These are phyloP conservation scores for Fundulus diaphanus DNA, from an alignment of 2,797 vertebrate genomes.

Conservation along the genomic window DNA sequence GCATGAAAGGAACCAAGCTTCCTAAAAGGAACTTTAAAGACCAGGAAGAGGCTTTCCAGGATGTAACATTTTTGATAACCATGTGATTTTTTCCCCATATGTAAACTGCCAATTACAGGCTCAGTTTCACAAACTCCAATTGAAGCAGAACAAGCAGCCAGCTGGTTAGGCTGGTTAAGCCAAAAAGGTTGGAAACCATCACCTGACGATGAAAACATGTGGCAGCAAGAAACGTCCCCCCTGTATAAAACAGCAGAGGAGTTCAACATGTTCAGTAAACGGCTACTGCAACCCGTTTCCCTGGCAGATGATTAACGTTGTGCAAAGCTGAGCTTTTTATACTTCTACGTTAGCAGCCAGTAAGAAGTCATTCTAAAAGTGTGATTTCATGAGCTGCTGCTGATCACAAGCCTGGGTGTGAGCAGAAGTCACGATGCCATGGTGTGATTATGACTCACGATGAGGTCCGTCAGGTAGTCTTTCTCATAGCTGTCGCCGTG, in stretches of 20 bases:
- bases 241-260: neutral
- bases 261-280: neutral
- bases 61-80: too few species aligned
- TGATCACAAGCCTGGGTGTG: neutral
- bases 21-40: neutral
- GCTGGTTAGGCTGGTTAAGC: conserved; percentile 12
- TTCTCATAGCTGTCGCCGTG: conserved; percentile 77
- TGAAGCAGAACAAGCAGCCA: neutral
- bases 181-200: conserved; percentile 3
- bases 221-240: neutral
- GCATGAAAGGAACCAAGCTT: neutral
- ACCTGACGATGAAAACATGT: conserved; percentile 19
- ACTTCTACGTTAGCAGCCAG: conserved; percentile 15
- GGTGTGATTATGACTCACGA: conserved; percentile 68
- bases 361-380: neutral
- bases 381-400: neutral
- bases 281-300: neutral
- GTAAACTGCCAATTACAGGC: neutral
- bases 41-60: neutral
- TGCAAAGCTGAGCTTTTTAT: neutral
- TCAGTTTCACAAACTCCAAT: conserved; percentile 4
- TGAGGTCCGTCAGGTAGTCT: conserved; percentile 85
- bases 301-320: conserved; percentile 25
- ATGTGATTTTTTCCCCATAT: too few species aligned
- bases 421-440: neutral